A percentile compares a stretch with the other conserved stretches of the same genome.
phyloP scores from a whole-genome alignment of 2,113 vertebrate genomes.

The Leuciscus idus region DNA sequence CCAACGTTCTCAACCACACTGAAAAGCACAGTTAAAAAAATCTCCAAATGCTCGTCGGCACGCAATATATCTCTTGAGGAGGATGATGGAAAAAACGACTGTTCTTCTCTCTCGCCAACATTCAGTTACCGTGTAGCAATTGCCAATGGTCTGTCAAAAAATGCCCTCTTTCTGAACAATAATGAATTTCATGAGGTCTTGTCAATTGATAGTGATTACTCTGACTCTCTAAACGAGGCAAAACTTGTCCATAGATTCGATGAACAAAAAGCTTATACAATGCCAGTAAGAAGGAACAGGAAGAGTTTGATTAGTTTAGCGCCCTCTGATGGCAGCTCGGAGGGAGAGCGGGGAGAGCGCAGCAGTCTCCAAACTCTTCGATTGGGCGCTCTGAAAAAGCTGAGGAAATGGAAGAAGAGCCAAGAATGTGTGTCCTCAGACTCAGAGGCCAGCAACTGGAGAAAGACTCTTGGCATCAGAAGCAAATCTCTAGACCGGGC shows the following conservation, averaged over 20 bases:
- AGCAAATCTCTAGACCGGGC: slow-evolving; percentile 96
- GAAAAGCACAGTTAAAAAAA: slow-evolving; percentile 93
- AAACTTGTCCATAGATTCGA: slow-evolving; percentile 79
- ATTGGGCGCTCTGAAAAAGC: slow-evolving; percentile 89
- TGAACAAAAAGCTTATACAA: slow-evolving; percentile 81
- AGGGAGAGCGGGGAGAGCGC: slow-evolving; percentile 87
- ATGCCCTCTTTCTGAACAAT: slow-evolving; percentile 73
- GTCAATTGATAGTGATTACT: slow-evolving; percentile 87
- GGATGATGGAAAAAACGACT: slow-evolving; percentile 83
- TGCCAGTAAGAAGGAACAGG: slow-evolving; percentile 94
- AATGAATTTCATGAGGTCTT: slow-evolving; percentile 88
- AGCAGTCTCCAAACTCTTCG: slow-evolving; percentile 88
- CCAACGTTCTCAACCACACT: slow-evolving; percentile 87
- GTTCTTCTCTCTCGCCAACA: slow-evolving; percentile 94
- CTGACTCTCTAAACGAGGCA: slow-evolving; percentile 86
- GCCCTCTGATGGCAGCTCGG: slow-evolving; percentile 94
- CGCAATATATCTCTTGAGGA: slow-evolving; percentile 88
- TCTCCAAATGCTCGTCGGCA: slow-evolving; percentile 89
- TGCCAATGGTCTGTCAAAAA: slow-evolving; percentile 91
- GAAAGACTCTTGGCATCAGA: slow-evolving; percentile 91
- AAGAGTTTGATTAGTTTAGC: slow-evolving; percentile 96
- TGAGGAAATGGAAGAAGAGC: slow-evolving; percentile 98
- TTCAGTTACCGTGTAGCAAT: slow-evolving; percentile 98
- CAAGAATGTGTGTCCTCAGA: slow-evolving; percentile 97
- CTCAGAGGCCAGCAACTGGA: slow-evolving; percentile 91